Evolutionary conservation across 2,888 invertebrate genomes (phyloP), one percentile per base, ranked within the genome.

Genomic region (Kryphioiulus occultus): DNA sequence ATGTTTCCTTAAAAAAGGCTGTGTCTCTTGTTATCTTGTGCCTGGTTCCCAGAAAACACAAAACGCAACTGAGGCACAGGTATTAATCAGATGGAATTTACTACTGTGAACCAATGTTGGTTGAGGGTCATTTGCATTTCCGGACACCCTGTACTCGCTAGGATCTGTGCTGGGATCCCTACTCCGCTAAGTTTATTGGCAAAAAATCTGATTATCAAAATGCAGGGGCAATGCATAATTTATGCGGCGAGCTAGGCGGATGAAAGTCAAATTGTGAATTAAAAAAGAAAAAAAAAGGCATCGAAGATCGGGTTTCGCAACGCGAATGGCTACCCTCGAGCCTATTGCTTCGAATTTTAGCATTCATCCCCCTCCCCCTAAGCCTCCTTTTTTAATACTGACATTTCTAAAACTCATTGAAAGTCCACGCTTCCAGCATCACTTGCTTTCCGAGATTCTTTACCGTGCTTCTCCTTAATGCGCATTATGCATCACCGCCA

Each of bases 161-260:
- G 68, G 9, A 68, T 68, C 22, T 22, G 1, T 17, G 22, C 4
- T 7, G 59, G 59, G 59, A 19, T 59, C 42, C n/a, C 59, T 22
- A n/a, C 22, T 44, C 68, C 22, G 0, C 26, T 68, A 22, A 2
- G 35, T 68, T 22, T 68, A 68, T 68, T 68, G 68, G 68, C 68
- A 68, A 68, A 68, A 68, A 68, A 68, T 68, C 68, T 68, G 68
- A 68, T 68, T 68, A 68, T 68, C 68, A 22, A 68, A 68, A 68
- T 68, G 68, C 22, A 22, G 68, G 68, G 68, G 68, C 22, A 68
- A 68, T 68, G 68, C 68, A 68, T 68, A 68, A 68, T 68, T 68
- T 68, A 68, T 68, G 68, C 68, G 68, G 68, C 5, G n/a, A 22
- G 68, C 68, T 7, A 68, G 68, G 68, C 68, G 68, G 22, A 68